These are phyloP conservation scores for Ctenicera cuprea DNA, from an alignment of 2,888 invertebrate species.

Conservation along the genomic window DNA sequence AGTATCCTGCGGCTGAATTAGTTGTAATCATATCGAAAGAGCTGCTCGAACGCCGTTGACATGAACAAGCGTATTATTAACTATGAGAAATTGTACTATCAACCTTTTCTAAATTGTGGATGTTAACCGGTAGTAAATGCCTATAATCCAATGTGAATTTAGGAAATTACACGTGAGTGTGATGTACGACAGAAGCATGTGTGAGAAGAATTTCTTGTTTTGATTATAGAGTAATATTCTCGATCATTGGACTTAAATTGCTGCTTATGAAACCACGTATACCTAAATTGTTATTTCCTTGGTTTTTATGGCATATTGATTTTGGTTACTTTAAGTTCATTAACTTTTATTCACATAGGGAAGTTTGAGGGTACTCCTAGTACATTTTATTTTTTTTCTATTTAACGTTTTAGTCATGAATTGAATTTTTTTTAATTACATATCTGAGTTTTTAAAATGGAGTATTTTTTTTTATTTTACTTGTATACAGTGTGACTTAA, in stretches of 20 bases:
- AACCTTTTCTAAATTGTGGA: constrained; percentile 16
- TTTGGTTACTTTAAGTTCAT: too few relatives aligned
- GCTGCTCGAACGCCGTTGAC: constrained; percentile 21
- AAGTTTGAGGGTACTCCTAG: too few relatives aligned
- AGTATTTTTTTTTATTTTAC: too few relatives aligned
- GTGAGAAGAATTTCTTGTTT: constrained; percentile 3
- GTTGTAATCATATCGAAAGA: constrained; percentile 25
- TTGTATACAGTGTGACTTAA: too few relatives aligned
- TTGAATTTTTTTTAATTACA: too few relatives aligned
- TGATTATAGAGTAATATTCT: not conserved
- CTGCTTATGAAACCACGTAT: not conserved
- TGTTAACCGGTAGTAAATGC: constrained; percentile 27
- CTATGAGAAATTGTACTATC: constrained; percentile 18
- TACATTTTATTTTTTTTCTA: too few relatives aligned
- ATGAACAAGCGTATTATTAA: constrained; percentile 26
- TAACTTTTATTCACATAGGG: too few relatives aligned
- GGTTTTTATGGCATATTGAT: too few relatives aligned
- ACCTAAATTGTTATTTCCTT: too few relatives aligned
- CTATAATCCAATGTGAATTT: constrained; percentile 4
- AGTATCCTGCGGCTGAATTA: constrained; percentile 11
- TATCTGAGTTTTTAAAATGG: too few relatives aligned
- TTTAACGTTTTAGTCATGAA: too few relatives aligned
- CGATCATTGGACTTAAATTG: not conserved
- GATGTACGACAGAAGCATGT: not conserved
- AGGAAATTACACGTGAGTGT: constrained; percentile 13